Percentiles rank a stretch among this genome's conserved stretches.
Evolutionary conservation across 2,888 invertebrate genomes (phyloP).

Genomic region (Onchidella celtica): DNA sequence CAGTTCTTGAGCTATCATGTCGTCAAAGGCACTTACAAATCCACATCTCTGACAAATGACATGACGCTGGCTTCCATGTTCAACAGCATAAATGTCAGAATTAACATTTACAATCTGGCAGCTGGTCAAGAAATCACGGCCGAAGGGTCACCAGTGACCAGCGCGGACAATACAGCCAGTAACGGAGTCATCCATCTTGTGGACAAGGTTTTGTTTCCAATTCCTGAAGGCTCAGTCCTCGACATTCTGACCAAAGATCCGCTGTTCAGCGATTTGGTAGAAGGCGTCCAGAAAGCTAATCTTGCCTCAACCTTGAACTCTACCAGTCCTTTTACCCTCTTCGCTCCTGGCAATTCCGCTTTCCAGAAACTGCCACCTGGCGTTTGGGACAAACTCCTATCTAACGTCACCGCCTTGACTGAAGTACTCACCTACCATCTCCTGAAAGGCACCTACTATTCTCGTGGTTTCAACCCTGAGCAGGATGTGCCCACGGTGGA

Average conservation of each 20-base stretch:
- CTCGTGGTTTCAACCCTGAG: not conserved
- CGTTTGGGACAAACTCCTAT: constrained; percentile 50
- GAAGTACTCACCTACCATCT: constrained; percentile 19
- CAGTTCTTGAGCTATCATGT: not conserved
- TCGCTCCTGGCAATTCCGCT: constrained; percentile 57
- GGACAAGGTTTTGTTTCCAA: constrained; percentile 67
- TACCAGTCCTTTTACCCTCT: constrained; percentile 56
- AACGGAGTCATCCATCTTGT: constrained; percentile 79
- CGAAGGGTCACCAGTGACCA: constrained; percentile 57
- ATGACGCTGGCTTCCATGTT: not conserved
- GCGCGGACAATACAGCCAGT: constrained; percentile 61
- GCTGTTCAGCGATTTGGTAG: constrained; percentile 52
- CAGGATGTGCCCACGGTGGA: not conserved
- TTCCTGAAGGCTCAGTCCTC: constrained; percentile 59
- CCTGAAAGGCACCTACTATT: not conserved
- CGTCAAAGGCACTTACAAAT: not conserved
- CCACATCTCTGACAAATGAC: not conserved
- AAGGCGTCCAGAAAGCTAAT: constrained; percentile 54
- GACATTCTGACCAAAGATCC: constrained; percentile 51
- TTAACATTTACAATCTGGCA: constrained; percentile 26
- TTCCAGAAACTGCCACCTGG: constrained; percentile 54
- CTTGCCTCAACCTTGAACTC: constrained; percentile 49
- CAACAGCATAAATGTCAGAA: not conserved
- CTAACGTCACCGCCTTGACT: constrained; percentile 54
- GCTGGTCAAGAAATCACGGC: constrained; percentile 52